Evolutionary conservation across 1,140 invertebrate species (phyloP).

Genomic region (Drosophila melanica): DNA sequence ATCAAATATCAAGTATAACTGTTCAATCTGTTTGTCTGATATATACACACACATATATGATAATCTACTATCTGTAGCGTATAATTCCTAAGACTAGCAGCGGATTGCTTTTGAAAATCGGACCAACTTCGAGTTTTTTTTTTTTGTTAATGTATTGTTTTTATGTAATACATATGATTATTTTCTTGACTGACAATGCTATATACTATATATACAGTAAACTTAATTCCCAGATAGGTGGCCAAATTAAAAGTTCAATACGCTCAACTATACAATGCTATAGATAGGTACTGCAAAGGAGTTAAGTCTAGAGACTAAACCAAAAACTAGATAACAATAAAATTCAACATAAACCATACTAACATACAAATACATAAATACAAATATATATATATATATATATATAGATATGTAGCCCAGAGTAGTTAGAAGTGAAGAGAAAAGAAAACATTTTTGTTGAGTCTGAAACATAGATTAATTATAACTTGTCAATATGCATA

Average conservation of each 20-base stretch:
- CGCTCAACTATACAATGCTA: slow-evolving; percentile 14
- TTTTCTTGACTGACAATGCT: slow-evolving; percentile 15
- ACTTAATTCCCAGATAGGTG: slow-evolving; percentile 15
- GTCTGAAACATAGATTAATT: slow-evolving; percentile 25
- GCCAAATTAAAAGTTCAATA: slow-evolving; percentile 18
- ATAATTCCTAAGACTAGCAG: slow-evolving; percentile 17
- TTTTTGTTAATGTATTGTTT: no score
- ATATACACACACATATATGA: slow-evolving; percentile 11
- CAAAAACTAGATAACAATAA: slow-evolving; percentile 16
- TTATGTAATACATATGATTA: background rate
- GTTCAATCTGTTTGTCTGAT: slow-evolving; percentile 35
- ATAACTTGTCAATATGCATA: slow-evolving; percentile 7
- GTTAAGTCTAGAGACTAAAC: slow-evolving; percentile 25
- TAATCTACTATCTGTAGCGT: slow-evolving; percentile 4
- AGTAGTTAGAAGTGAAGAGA: slow-evolving; percentile 16
- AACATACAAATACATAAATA: background rate
- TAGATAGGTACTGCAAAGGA: slow-evolving; percentile 38
- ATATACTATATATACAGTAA: slow-evolving; percentile 8
- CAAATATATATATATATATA: background rate
- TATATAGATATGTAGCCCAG: background rate
- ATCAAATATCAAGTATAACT: background rate
- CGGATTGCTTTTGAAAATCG: slow-evolving; percentile 23
- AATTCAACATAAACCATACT: slow-evolving; percentile 10
- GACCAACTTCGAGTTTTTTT: slow-evolving; percentile 47
- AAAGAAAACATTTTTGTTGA: slow-evolving; percentile 21